Conservation (phyloP, 2,113 vertebrate species). For the Pyxicephalus adspersus region DNA sequence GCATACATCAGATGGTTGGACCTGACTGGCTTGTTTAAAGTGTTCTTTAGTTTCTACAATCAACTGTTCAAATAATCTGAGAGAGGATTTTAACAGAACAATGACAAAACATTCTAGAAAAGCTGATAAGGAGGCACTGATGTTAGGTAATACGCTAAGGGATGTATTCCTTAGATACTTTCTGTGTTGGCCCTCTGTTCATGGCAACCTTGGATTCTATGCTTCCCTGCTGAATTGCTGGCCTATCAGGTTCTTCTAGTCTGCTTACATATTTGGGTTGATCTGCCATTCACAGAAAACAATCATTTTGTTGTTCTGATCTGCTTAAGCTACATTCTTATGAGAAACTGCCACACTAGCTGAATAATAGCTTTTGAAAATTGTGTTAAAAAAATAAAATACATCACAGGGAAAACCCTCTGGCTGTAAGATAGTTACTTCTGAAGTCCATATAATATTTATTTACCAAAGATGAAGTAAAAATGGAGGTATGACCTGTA, state of each 20-base stretch:
- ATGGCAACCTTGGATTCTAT: neutral
- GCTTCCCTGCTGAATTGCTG: constrained; percentile 3
- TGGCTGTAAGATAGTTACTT: neutral
- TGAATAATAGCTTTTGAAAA: constrained; percentile 30
- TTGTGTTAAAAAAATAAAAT: constrained; percentile 14
- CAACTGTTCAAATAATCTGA: too few relatives aligned
- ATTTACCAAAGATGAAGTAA: too few relatives aligned
- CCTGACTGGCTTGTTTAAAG: too few relatives aligned
- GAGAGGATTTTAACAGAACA: too few relatives aligned
- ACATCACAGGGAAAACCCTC: neutral
- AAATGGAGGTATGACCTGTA: too few relatives aligned
- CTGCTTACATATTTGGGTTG: neutral
- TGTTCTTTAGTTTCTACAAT: too few relatives aligned
- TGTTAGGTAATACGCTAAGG: too few relatives aligned
- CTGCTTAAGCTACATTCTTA: neutral
- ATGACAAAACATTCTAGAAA: too few relatives aligned
- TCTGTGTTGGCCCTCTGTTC: neutral
- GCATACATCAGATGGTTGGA: too few relatives aligned
- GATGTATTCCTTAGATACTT: neutral
- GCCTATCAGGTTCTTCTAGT: constrained; percentile 3
- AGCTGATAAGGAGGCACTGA: too few relatives aligned
- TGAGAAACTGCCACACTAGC: constrained; percentile 9
- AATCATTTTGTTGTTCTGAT: constrained; percentile 2
- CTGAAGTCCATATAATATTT: too few relatives aligned
- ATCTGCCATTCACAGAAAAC: constrained; percentile 1